Percentiles rank a stretch among this genome's conserved stretches.
Conservation (phyloP, 2,797 vertebrate genomes). For the Gymnothorax reevesii region DNA sequence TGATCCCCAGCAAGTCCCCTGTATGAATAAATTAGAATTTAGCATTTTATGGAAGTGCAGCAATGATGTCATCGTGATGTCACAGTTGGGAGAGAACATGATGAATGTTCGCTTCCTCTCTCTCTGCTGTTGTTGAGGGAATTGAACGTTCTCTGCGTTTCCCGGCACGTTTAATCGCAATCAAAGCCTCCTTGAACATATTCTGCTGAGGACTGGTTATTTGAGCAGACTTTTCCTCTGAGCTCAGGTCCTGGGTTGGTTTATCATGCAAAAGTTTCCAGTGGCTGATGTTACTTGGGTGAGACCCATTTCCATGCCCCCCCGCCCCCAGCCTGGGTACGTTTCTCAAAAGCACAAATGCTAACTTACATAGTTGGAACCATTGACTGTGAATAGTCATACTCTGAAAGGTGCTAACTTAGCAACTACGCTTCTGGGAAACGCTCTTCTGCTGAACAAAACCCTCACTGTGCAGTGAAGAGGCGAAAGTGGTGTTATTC, state of each 20-base stretch:
- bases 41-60: no score
- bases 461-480: not conserved
- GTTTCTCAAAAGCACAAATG: no score
- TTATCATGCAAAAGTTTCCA: not conserved
- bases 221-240: not conserved
- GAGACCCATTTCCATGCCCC: not conserved
- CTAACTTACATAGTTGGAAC: no score
- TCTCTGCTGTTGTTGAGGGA: not conserved
- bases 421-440: no score
- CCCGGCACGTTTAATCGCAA: not conserved
- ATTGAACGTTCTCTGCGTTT: not conserved
- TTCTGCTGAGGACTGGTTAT: not conserved
- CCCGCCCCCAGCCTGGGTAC: no score
- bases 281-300: not conserved
- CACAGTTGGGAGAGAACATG: not conserved
- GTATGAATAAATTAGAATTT: no score
- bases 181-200: not conserved
- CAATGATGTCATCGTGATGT: not conserved
- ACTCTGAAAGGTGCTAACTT: no score
- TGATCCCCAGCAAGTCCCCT: not conserved
- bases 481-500: not conserved
- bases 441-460: not conserved
- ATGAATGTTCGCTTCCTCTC: not conserved
- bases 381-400: no score
- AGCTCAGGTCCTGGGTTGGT: not conserved